Percentiles rank a stretch among this genome's conserved stretches.
These are phyloP conservation scores for Hylaea fasciaria DNA, from an alignment of 2,888 invertebrate genomes.

Conservation along the genomic window DNA sequence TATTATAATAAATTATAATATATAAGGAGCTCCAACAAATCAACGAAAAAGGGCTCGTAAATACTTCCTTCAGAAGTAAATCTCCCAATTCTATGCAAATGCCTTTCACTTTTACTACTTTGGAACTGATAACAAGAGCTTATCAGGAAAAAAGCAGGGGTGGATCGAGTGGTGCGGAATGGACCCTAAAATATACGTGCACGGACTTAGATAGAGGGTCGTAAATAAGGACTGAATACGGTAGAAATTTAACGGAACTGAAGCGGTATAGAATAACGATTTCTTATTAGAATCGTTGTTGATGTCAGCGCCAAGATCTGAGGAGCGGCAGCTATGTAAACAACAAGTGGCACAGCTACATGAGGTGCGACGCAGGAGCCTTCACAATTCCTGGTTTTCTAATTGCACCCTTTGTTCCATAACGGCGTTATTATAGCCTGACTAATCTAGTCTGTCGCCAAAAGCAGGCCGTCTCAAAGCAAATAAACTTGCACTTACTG, in stretches of 20 bases:
- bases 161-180: conserved; percentile 6
- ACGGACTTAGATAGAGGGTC: conserved; percentile 5
- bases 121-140: conserved; percentile 11
- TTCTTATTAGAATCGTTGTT: not conserved
- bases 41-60: conserved; percentile 4
- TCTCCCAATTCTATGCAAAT: conserved; percentile 6
- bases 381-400: no score
- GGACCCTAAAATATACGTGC: conserved; percentile 6
- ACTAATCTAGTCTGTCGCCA: no score
- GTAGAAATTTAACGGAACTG: not conserved
- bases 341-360: no score
- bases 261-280: not conserved
- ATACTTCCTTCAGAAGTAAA: conserved; percentile 2
- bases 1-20: no score
- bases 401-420: no score
- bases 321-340: no score
- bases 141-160: conserved; percentile 17
- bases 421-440: no score
- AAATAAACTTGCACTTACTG: no score
- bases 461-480: no score
- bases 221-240: conserved; percentile 4
- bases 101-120: conserved; percentile 15
- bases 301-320: no score
- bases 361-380: no score
- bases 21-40: not conserved